Evolutionary conservation across 2,113 vertebrate genomes (phyloP).

Genomic region (Sinocyclocheilus maitianheensis): DNA sequence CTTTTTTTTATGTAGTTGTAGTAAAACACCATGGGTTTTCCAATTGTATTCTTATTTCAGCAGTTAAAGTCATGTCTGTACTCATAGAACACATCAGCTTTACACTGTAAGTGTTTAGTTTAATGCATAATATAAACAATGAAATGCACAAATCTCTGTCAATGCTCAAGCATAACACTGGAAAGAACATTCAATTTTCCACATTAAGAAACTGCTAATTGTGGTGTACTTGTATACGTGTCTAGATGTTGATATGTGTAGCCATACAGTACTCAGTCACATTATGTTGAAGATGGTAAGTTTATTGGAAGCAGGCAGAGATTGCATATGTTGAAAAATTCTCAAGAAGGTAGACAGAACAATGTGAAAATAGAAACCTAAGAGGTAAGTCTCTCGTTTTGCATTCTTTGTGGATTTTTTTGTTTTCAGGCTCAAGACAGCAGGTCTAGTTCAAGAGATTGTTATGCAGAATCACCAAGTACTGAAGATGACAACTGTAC

Average conservation of each 20-base stretch:
- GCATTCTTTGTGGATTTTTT: not conserved
- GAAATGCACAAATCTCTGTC: constrained; percentile 51
- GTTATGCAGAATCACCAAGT: constrained; percentile 51
- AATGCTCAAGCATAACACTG: constrained; percentile 54
- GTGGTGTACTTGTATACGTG: constrained; percentile 32
- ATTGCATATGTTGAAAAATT: constrained; percentile 43
- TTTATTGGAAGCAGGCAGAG: constrained; percentile 39
- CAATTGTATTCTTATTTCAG: not conserved
- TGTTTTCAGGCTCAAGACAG: constrained; percentile 20
- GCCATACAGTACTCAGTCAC: constrained; percentile 26
- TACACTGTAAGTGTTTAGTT: constrained; percentile 27
- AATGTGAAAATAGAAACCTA: constrained; percentile 31
- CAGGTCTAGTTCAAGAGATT: not conserved
- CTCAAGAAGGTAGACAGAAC: constrained; percentile 39
- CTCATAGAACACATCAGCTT: not conserved
- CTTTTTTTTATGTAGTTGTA: not conserved
- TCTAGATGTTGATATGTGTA: constrained; percentile 43
- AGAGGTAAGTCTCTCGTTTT: not conserved
- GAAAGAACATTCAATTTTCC: constrained; percentile 49
- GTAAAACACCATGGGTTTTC: not conserved
- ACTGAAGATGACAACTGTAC: constrained; percentile 43
- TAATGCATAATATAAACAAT: constrained; percentile 49
- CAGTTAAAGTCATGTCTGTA: not conserved
- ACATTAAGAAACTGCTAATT: constrained; percentile 30
- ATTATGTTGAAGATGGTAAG: constrained; percentile 17